phyloP scores from a whole-genome alignment of 2,888 invertebrate species.

The Alviniconcha strummeri region DNA sequence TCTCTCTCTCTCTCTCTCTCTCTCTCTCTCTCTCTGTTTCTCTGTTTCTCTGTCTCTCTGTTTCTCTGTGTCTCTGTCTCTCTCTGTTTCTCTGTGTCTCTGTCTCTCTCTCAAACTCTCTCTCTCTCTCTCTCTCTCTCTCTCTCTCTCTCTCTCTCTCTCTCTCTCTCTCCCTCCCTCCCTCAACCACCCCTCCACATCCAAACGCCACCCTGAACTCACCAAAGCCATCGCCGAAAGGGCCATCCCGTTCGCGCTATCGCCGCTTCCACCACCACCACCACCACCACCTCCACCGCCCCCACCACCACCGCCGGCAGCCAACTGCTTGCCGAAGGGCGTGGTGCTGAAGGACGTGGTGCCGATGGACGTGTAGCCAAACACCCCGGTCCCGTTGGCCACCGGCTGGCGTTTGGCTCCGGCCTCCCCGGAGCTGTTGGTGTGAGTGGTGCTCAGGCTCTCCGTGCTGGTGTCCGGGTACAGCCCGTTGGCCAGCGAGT shows the following conservation, averaged over 20 bases:
- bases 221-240: background rate
- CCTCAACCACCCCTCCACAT: too few species aligned
- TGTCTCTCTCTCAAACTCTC: background rate
- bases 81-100: background rate
- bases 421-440: constrained; percentile 3
- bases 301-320: background rate
- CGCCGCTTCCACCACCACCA: background rate
- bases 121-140: background rate
- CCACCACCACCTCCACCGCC: background rate
- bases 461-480: constrained; percentile 37
- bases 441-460: constrained; percentile 31
- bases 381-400: background rate
- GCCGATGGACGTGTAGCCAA: background rate
- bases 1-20: background rate
- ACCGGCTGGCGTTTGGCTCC: background rate
- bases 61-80: too few species aligned
- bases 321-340: background rate
- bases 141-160: background rate
- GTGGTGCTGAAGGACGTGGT: constrained; percentile 14
- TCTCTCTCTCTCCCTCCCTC: background rate
- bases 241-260: background rate
- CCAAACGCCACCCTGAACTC: background rate
- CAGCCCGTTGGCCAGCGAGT: constrained; percentile 23
- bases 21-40: too few species aligned
- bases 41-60: too few species aligned